phyloP scores from a whole-genome alignment of 2,797 vertebrate genomes.

The Enteromius anoplus region DNA sequence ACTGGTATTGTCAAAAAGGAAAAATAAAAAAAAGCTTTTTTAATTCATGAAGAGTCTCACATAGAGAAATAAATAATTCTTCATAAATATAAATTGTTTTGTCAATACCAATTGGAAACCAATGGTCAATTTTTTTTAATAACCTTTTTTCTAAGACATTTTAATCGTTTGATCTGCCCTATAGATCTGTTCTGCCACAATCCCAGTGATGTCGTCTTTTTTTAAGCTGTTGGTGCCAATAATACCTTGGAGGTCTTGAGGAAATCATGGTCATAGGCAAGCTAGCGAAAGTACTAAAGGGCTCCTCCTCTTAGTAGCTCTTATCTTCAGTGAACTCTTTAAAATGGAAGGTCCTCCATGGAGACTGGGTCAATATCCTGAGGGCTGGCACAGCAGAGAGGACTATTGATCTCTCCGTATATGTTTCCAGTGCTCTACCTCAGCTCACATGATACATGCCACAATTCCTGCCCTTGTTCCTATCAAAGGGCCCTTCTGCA shows the following conservation, averaged over 20 bases:
- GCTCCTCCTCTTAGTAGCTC: slow-evolving; percentile 53
- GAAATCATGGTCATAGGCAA: slow-evolving; percentile 38
- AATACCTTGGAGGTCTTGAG: slow-evolving; percentile 46
- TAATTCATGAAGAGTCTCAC: neutral
- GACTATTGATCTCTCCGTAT: slow-evolving; percentile 66
- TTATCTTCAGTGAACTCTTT: slow-evolving; percentile 61
- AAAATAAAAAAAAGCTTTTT: neutral
- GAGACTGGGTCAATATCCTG: slow-evolving; percentile 63
- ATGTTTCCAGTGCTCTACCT: slow-evolving; percentile 60
- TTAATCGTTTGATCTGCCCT: slow-evolving; percentile 23
- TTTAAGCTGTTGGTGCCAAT: slow-evolving; percentile 45
- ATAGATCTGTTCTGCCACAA: slow-evolving; percentile 28
- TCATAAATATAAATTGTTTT: neutral
- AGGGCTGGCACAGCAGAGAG: slow-evolving; percentile 62
- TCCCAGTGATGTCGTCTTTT: slow-evolving; percentile 16
- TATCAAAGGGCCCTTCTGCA: slow-evolving; percentile 58
- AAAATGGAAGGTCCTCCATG: slow-evolving; percentile 59
- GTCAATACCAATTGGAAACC: neutral
- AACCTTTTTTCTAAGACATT: neutral
- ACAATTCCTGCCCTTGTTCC: slow-evolving; percentile 54
- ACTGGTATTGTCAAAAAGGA: neutral
- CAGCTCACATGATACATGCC: slow-evolving; percentile 61
- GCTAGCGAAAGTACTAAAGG: slow-evolving; percentile 52
- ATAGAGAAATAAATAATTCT: neutral
- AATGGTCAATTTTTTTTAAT: neutral